Evolutionary conservation across 1,140 invertebrate species (phyloP), one percentile per base, ranked within the genome.

Genomic region (Charaxes varanes): DNA sequence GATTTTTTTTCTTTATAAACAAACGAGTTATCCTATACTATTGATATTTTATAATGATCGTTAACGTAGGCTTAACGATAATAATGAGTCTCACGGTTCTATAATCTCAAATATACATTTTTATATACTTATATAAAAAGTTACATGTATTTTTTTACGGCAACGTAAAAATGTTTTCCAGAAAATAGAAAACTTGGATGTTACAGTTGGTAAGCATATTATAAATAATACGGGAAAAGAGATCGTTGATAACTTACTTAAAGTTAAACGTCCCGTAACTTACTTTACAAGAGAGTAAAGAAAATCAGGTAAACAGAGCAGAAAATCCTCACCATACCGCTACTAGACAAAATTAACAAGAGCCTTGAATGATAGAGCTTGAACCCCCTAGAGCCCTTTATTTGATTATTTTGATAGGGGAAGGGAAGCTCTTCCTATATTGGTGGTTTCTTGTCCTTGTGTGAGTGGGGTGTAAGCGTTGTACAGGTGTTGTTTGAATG

Each of bases 401-500:
- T 21, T 10, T 37, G 4, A 21, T 26, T 37, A 38, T 13, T 21
- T 7, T 13, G 7, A 45, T 17, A 40, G 31, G 14, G 17, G 34
- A 41, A 30, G 21, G 13, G 40, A 1, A 41, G 52, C 14, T 54
- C 62, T 32, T 6, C 19, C 24, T 54, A 35, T 24, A 19, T 28
- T 63, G 49, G 57, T 38, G 15, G 14, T 2, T 7, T 13, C n/a
- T 3, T 15, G 21, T 19, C 18, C 17, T 31, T 57, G 55, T 65
- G 52, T 60, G 58, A 32, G 57, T 59, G 33, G 46, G 49, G 55
- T 55, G 37, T 28, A 32, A 42, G 24, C 27, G 47, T 45, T 46
- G 23, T 41, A 54, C 53, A 57, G 54, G 54, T 63, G 37, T 27
- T 36, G 33, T 52, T 34, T 46, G 26, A 37, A 52, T 53, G 55